Evolutionary conservation across 2,113 vertebrate species (phyloP).

Genomic region (Oceanodroma tethys): DNA sequence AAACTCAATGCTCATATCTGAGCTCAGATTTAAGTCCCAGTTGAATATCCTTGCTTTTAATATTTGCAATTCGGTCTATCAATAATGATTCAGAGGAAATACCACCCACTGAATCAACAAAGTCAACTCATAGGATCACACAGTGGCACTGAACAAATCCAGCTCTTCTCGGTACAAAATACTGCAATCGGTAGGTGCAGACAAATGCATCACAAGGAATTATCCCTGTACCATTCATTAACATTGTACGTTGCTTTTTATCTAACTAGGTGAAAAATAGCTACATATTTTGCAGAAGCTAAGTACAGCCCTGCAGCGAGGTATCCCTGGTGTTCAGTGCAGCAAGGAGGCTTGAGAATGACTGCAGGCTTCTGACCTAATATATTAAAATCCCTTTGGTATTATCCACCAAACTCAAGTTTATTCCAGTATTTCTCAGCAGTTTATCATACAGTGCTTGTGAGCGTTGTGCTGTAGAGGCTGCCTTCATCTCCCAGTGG

Average conservation of each 20-base stretch:
- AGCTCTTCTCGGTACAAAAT: not conserved
- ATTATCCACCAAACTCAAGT: not conserved
- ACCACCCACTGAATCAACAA: not conserved
- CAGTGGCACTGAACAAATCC: not conserved
- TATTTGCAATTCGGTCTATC: not conserved
- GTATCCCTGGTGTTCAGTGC: not conserved
- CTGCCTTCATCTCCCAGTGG: not conserved
- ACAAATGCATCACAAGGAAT: not conserved
- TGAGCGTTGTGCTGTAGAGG: not conserved
- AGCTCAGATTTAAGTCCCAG: not conserved
- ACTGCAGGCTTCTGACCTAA: not conserved
- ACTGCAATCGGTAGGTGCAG: not conserved
- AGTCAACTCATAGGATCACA: not conserved
- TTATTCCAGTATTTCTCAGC: not conserved
- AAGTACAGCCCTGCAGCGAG: not conserved
- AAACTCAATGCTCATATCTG: not conserved
- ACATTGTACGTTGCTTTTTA: not conserved
- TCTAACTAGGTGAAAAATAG: not conserved
- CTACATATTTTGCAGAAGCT: not conserved
- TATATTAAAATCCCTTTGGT: not conserved
- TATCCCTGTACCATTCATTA: not conserved
- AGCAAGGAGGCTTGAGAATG: not conserved
- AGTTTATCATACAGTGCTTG: not conserved
- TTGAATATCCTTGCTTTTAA: not conserved
- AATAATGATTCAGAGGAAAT: conserved; percentile 36